Evolutionary conservation across 2,113 vertebrate species (phyloP), one percentile per base, ranked within the genome.

Genomic region (Cyanoramphus novaezelandiae): DNA sequence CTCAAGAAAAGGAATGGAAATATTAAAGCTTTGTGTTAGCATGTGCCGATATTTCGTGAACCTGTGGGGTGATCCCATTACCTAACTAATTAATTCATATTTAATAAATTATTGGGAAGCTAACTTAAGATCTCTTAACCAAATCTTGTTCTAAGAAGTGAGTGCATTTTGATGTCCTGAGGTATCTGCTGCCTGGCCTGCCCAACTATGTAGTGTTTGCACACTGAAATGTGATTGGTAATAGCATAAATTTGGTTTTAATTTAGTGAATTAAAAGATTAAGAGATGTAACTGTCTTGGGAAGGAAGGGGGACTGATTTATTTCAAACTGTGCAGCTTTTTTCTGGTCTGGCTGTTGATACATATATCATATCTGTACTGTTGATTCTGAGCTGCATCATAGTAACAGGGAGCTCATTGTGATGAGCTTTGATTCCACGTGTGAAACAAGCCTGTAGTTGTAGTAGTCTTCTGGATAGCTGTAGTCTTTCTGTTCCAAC

Each of bases 381-480:
- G 29, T 47, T 41, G 5, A 4, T 37, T 72, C 37, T 43, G 72
- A 28, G 1, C 41, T 41, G 20, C 2, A 0, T 23, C 43, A 2
- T 24, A 46, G 69, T 47, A 53, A 12, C 35, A 3, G 29, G 29
- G 25, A 90, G 50, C 28, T 80, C 69, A 86, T 86, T 96, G 87
- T 96, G 88, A 96, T 4, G 2, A 21, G 33, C 37, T 39, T 37
- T 28, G 81, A 5, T 81, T 89, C 88, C 60, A 5, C 0, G 0
- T 29, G 37, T 0, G 2, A 17, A 17, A 7, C 60, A 5, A 24
- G 13, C 11, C 37, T 75, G 31, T 7, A 0, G 25, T 4, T 83
- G 59, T 79, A 52, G 85, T 29, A 3, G 37, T 37, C 37, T 27
- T 55, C 23, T 11, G 47, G 13, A 18, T 43, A 68, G 55, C 69